Base-by-base conservation (phyloP, 2,888 invertebrate species). In the Villa cingulata region DNA sequence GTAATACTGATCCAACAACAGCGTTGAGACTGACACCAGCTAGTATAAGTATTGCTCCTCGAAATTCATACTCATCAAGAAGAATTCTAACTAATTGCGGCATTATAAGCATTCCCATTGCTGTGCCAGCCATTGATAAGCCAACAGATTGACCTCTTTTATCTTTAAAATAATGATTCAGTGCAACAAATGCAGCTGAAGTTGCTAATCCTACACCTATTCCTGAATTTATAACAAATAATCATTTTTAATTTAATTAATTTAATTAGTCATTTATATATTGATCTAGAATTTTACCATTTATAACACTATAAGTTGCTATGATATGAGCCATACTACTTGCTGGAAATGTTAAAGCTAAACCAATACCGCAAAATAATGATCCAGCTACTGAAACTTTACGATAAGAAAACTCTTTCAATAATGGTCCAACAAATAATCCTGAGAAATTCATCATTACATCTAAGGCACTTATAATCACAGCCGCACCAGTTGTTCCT, bases 111-210 rank as follows among this genome's bases (percentile, higher is more conserved):
- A 85, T 77, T 4, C 85, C 86, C 56, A 86, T 73, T 5, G 85
- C 83, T 0, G 85, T 84, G 1, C 86, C 86, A 1, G 85, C 85
- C 76, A 86, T 80, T 0, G 85, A 84, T 20, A 84, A 70, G 0
- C 86, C 86, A 9, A 86, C 83, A 1, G 86, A 86, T 63, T 85
- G 85, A 1, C 86, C 85, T 19, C 86, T 76, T 62, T 81, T 80
- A 62, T 81, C 78, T 16, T 79, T 74, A 62, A 86, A 86, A 62
- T 81, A 86, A 59, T 83, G 80, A 65, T 85, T 86, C 3, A 86
- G 68, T 0, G 86, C 82, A 12, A 86, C 85, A 64, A 86, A 85
- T 0, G 85, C 81, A 15, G 85, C 80, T 15, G 86, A 78, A 16
- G 82, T 80, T 1, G 85, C 81, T 32, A 86, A 71, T 12, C 86